These are phyloP conservation scores for Cryptoprocta ferox DNA, from an alignment of 2,797 vertebrate species.

Conservation along the genomic window DNA sequence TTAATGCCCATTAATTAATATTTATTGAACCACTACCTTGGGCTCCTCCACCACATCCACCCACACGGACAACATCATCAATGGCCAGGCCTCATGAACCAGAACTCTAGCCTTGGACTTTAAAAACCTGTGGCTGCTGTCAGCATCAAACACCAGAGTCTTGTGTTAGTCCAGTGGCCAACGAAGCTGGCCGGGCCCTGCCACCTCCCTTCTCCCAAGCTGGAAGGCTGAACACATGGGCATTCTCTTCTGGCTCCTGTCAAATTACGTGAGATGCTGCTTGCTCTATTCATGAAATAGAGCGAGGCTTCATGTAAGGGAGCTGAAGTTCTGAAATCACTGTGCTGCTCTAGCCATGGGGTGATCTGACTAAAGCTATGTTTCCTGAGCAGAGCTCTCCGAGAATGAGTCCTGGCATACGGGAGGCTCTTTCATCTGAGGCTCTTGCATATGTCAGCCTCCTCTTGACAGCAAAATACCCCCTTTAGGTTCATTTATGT, in stretches of 20 bases:
- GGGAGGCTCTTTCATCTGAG: not conserved
- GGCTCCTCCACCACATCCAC: not conserved
- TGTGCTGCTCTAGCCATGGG: not conserved
- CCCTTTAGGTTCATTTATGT: not conserved
- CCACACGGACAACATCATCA: not conserved
- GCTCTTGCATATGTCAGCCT: not conserved
- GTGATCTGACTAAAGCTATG: not conserved
- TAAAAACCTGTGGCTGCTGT: not conserved
- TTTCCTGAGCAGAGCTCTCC: not conserved
- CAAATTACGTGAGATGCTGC: not conserved
- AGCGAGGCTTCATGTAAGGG: not conserved
- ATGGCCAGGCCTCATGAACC: not conserved
- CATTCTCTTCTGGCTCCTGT: not conserved
- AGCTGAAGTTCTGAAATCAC: not conserved
- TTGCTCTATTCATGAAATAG: not conserved
- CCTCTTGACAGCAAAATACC: not conserved
- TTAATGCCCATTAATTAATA: conserved; percentile 36
- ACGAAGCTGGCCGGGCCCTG: not conserved
- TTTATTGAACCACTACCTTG: conserved; percentile 16
- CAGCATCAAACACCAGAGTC: not conserved
- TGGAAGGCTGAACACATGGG: not conserved
- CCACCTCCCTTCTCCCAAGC: not conserved
- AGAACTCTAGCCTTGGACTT: not conserved
- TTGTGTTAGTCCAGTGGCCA: not conserved
- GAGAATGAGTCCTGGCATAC: not conserved